Evolutionary conservation across 35 echinoderm and acorn worm species (phyloP).

Genomic region (Apostichopus parvimensis): DNA sequence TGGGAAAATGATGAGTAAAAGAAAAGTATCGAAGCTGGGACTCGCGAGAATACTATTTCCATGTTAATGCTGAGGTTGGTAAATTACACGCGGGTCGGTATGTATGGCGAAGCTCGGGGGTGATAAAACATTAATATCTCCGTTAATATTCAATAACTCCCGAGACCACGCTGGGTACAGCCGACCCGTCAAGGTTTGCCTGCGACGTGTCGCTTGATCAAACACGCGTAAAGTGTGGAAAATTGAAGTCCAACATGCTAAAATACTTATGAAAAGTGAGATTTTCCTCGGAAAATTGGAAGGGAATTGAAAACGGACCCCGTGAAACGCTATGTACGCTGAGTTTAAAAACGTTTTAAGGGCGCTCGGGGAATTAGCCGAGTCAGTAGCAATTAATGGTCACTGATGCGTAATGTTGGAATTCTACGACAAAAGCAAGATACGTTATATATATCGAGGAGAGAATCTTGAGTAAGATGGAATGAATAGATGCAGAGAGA

Average conservation of each 20-base stretch:
- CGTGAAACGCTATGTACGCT: conserved; percentile 63
- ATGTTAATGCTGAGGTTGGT: conserved; percentile 60
- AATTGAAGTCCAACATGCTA: conserved; percentile 68
- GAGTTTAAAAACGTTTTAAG: conserved; percentile 70
- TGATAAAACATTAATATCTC: conserved; percentile 98
- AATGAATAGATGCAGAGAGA: conserved; percentile 40
- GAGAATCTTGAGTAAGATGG: conserved; percentile 54
- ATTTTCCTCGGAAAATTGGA: conserved; percentile 68
- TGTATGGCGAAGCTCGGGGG: conserved; percentile 49
- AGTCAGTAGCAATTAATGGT: conserved; percentile 62
- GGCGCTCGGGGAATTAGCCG: conserved; percentile 57
- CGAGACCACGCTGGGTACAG: conserved; percentile 28
- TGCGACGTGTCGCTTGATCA: conserved; percentile 47
- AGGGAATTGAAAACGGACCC: conserved; percentile 64
- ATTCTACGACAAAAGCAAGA: conserved; percentile 35
- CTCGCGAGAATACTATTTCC: conserved; percentile 52
- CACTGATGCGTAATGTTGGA: conserved; percentile 47
- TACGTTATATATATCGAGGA: not conserved
- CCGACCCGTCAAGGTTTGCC: conserved; percentile 45
- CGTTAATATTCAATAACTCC: conserved; percentile 98
- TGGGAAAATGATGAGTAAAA: conserved; percentile 36
- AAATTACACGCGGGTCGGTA: conserved; percentile 56
- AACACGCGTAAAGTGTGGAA: conserved; percentile 66
- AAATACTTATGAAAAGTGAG: conserved; percentile 68
- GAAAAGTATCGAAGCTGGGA: conserved; percentile 22